phyloP scores from a whole-genome alignment of 2,888 invertebrate genomes.

The Enchytraeus crypticus region DNA sequence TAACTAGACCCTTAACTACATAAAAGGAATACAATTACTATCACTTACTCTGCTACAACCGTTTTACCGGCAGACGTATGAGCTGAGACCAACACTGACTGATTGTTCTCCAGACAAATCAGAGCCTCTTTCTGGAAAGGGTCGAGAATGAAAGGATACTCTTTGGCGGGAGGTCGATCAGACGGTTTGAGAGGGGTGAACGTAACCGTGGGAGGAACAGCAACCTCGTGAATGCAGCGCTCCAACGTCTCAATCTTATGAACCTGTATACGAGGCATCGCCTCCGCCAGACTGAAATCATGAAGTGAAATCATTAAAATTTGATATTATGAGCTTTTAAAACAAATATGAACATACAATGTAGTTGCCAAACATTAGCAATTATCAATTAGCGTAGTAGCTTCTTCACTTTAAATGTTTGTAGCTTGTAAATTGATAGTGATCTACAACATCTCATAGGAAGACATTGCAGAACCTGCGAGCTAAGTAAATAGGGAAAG shows the following conservation, averaged over 20 bases:
- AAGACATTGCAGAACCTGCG: too few species aligned
- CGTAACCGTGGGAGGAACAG: constrained; percentile 76
- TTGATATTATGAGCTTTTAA: too few species aligned
- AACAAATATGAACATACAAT: too few species aligned
- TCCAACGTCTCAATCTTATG: constrained; percentile 82
- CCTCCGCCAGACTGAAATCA: constrained; percentile 59
- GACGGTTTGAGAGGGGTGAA: constrained; percentile 58
- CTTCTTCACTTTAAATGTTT: too few species aligned
- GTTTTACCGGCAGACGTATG: constrained; percentile 99
- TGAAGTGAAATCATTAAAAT: background rate
- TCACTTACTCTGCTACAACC: constrained; percentile 86
- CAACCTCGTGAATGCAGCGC: constrained; percentile 85
- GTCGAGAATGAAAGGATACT: constrained; percentile 88
- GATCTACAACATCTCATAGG: too few species aligned
- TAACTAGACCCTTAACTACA: too few species aligned
- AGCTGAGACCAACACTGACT: constrained; percentile 95
- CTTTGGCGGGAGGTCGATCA: constrained; percentile 65
- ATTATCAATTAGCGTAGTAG: too few species aligned
- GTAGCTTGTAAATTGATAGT: too few species aligned
- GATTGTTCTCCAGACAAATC: constrained; percentile 89
- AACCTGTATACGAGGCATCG: constrained; percentile 72
- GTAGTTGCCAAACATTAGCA: too few species aligned
- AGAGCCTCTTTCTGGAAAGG: constrained; percentile 96
- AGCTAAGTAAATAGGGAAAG: too few species aligned
- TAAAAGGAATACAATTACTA: too few species aligned